Evolutionary conservation across 2,113 vertebrate genomes (phyloP), one percentile per base, ranked within the genome.

Genomic region (Psephotus haematonotus): DNA sequence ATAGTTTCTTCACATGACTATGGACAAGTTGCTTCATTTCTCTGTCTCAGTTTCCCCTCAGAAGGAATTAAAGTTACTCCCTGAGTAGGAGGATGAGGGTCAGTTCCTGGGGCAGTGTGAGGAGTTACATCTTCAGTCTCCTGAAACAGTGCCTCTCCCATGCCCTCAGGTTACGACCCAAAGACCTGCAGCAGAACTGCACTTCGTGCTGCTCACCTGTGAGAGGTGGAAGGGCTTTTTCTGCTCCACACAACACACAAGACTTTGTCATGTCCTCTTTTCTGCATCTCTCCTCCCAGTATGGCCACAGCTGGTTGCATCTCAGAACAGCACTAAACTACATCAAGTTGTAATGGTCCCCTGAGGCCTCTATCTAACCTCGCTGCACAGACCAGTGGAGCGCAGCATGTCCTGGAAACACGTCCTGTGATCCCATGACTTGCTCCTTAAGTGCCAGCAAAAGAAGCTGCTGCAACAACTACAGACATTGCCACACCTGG

Each of bases 401-500:
- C 87, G 9, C 69, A 84, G 83, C 88, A 7, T 16, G 78, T 88
- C 85, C 69, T 13, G 1, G 86, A 47, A 74, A 55, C 91, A 74
- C 2, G 13, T 17, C 79, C 60, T 2, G 2, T 8, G 47, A 75
- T 64, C 83, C 88, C 4, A 2, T 69, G 85, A 85, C 67, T 83
- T 5, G 9, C 60, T 52, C 52, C 35, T 71, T 44, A 27, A 1
- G 1, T 57, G 82, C 81, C 33, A 33, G 24, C 35, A 64, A 49
- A 63, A 78, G 85, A 27, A 12, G 27, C 46, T 5, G 11, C 80
- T 84, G n/a, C 50, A 50, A 49, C 43, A 65, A 15, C 74, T 50
- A 65, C 0, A 0, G 81, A 25, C 31, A 65, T 17, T 0, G 0
- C 63, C 3, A 4, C 59, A 53, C n/a, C 49, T 52, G 71, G 37